Percentiles rank a stretch among this genome's conserved stretches.
Evolutionary conservation across 2,797 vertebrate species (phyloP).

Genomic region (Phalloptychus januarius): DNA sequence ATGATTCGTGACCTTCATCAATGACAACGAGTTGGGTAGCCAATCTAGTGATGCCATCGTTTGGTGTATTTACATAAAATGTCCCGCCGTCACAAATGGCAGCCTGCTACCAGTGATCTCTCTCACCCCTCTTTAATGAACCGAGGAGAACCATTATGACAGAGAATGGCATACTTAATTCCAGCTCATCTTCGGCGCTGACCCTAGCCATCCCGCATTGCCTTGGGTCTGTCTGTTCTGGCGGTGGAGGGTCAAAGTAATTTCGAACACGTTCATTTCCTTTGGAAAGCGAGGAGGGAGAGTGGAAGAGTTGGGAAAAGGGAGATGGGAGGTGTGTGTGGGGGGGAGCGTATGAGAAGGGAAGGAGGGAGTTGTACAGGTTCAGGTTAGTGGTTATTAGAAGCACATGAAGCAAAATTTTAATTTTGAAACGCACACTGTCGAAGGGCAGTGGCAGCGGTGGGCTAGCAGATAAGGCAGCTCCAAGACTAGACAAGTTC

Average conservation of each 20-base stretch:
- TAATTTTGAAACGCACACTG: conserved; percentile 96
- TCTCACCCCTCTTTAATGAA: conserved; percentile 96
- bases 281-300: conserved; percentile 85
- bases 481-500: conserved; percentile 71
- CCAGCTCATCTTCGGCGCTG: conserved; percentile 92
- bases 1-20: conserved; percentile 82
- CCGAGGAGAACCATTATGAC: conserved; percentile 93
- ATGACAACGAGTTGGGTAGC: conserved; percentile 74
- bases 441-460: conserved; percentile 81
- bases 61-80: conserved; percentile 83
- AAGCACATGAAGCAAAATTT: conserved; percentile 99
- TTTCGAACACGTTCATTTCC: conserved; percentile 94
- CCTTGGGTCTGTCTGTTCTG: conserved; percentile 92
- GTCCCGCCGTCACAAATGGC: conserved; percentile 71
- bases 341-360: conserved; percentile 2
- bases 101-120: conserved; percentile 86
- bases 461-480: conserved; percentile 87
- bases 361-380: conserved; percentile 63
- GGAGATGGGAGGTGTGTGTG: neutral
- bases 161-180: conserved; percentile 98
- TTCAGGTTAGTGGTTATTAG: conserved; percentile 96
- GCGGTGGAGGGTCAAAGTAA: conserved; percentile 93
- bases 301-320: conserved; percentile 51
- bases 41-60: conserved; percentile 67
- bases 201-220: conserved; percentile 86